Conservation (phyloP, 2,113 vertebrate genomes). For the Oreocharis arfaki region DNA sequence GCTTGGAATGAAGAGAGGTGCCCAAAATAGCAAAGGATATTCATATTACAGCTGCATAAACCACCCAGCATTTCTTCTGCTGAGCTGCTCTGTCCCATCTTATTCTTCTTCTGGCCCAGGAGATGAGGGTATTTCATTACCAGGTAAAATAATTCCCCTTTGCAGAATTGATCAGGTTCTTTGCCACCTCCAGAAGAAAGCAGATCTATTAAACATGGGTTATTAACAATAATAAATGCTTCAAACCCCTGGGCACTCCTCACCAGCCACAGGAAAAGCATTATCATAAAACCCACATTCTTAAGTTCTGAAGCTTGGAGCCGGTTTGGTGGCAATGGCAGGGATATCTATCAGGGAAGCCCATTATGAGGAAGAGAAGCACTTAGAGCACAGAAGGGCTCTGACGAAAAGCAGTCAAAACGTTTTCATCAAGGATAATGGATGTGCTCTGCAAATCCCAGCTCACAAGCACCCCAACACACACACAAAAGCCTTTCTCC, state of each 20-base stretch:
- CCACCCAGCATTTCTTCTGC: neutral
- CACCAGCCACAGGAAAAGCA: neutral
- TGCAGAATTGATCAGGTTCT: constrained; percentile 1
- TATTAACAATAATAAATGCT: constrained; percentile 44
- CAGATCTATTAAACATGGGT: neutral
- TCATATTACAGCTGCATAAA: neutral
- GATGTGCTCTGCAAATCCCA: neutral
- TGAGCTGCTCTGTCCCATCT: neutral
- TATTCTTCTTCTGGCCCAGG: neutral
- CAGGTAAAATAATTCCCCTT: neutral
- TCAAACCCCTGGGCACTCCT: neutral
- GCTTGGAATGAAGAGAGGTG: neutral
- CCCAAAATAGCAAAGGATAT: neutral
- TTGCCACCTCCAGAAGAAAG: neutral
- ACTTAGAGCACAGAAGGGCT: neutral
- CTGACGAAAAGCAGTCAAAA: constrained; percentile 37
- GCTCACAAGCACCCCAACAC: neutral
- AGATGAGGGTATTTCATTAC: neutral
- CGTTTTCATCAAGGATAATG: constrained; percentile 6
- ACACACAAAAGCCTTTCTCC: neutral
- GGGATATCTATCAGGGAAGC: constrained; percentile 25
- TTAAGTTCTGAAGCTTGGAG: neutral
- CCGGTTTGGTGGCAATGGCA: neutral
- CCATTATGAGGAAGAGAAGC: constrained; percentile 34
- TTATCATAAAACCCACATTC: neutral